Percentiles rank a stretch among this genome's conserved stretches.
These are phyloP conservation scores for Brachionus rotundiformis DNA, from an alignment of 1,140 invertebrate species.

Conservation along the genomic window DNA sequence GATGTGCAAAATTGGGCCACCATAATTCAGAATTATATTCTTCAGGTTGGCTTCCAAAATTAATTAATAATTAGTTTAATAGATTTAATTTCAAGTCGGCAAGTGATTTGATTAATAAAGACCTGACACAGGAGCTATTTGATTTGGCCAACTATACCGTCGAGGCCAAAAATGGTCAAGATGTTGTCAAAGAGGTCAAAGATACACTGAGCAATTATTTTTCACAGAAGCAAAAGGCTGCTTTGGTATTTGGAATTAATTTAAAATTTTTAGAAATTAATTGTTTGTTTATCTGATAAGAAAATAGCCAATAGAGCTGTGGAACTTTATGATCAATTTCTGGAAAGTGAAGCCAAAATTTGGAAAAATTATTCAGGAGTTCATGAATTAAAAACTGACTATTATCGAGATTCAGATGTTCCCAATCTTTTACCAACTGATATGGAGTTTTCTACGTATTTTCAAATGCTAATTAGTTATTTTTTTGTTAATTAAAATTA, in stretches of 20 bases:
- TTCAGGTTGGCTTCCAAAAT: conserved; percentile 58
- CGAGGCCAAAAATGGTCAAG: conserved; percentile 62
- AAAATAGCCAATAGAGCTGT: conserved; percentile 59
- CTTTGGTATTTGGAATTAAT: conserved; percentile 56
- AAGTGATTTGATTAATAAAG: conserved; percentile 64
- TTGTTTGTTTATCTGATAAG: conserved; percentile 55
- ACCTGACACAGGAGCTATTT: conserved; percentile 62
- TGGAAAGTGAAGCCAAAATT: conserved; percentile 55
- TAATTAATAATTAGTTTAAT: neutral
- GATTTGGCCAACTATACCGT: conserved; percentile 63
- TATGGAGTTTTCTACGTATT: conserved; percentile 61
- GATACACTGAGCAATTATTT: conserved; percentile 62
- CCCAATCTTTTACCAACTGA: conserved; percentile 61
- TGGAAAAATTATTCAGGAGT: conserved; percentile 54
- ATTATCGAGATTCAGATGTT: conserved; percentile 64
- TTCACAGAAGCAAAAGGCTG: conserved; percentile 61
- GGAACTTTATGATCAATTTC: conserved; percentile 60
- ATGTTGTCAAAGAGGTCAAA: conserved; percentile 60
- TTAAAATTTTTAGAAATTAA: neutral
- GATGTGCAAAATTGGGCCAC: conserved; percentile 66
- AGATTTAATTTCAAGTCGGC: conserved; percentile 59
- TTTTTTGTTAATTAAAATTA: no score
- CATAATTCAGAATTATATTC: conserved; percentile 65
- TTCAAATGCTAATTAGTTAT: neutral
- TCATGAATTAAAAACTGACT: conserved; percentile 56